Base-by-base conservation (phyloP, 2,888 invertebrate genomes). In the Ichneumoninae sp. region DNA sequence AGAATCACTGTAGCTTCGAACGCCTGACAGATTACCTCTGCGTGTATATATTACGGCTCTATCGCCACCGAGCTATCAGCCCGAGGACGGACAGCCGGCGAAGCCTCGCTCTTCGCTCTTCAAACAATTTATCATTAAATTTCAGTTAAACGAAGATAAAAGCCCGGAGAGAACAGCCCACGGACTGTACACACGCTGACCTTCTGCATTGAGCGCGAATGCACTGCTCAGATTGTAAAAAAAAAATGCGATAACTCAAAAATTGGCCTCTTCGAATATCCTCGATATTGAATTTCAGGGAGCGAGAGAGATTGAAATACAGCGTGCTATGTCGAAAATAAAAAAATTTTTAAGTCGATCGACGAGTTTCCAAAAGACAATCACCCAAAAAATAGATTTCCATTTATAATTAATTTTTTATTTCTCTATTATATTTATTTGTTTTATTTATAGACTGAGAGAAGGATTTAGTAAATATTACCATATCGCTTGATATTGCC, bases 61-160 rank as follows among this genome's bases (percentile, higher is more conserved):
- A 82, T 79, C 81, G 70, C 68, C 69, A 44, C 54, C 66, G 63
- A 70, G 57, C 40, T 82, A 79, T 85, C 85, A 76, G 66, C 75
- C 19, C 5, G 65, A 66, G 65, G 50, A 66, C 66, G 40, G 50
- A 36, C 44, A 19, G 57, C 19, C 78, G 74, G 50, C 66, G 57
- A 66, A 74, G 47, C 22, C 68, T 52, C 63, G 13, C 44, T 47
- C 19, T 65, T 13, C 40, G 4, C 60, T 65, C 66, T 47, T 74
- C 77, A 26, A 47, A 65, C 78, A 70, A 85, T 82, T 85, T 81
- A 81, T 85, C 81, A 52, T 57, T 71, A 75, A 71, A 82, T 85
- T 82, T 52, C 75, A 71, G 78, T 70, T 36, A 19, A 68, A 65
- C 19, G 75, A 65, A 22, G 66, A 60, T 73, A 79, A 79, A 73